phyloP scores from a whole-genome alignment of 2,888 invertebrate genomes.

The Invenusta paracnida region DNA sequence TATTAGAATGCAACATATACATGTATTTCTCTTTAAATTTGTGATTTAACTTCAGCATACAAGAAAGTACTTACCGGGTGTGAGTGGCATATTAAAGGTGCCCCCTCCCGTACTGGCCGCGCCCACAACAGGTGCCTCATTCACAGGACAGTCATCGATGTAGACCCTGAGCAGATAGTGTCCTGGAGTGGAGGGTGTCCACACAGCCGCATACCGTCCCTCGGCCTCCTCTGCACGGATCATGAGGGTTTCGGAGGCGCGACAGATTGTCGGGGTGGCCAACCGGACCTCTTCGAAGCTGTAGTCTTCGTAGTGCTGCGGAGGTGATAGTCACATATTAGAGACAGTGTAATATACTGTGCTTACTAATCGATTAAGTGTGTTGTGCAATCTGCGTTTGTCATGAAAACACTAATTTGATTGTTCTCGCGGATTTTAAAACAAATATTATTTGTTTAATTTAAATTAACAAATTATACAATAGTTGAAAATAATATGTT shows the following conservation, averaged over 20 bases:
- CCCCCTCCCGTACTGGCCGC: constrained; percentile 75
- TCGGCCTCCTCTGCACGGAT: constrained; percentile 70
- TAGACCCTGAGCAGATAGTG: constrained; percentile 70
- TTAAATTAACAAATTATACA: no score
- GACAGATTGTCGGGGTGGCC: constrained; percentile 68
- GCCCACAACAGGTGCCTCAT: constrained; percentile 72
- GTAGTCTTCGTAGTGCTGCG: constrained; percentile 78
- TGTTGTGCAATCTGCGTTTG: no score
- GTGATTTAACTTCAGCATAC: no score
- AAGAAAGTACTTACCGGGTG: no score
- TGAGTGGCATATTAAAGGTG: no score
- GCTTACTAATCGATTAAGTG: no score
- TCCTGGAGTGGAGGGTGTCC: constrained; percentile 88
- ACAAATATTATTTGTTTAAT: no score
- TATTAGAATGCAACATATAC: no score
- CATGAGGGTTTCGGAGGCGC: constrained; percentile 75
- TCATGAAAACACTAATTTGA: no score
- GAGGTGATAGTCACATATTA: neutral
- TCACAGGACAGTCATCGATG: constrained; percentile 71
- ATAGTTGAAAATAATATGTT: no score
- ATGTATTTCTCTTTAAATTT: no score
- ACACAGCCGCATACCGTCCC: constrained; percentile 70
- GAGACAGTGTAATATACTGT: neutral
- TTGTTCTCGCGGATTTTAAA: no score
- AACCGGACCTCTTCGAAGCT: constrained; percentile 86